Evolutionary conservation across 2,113 vertebrate species (phyloP).

Genomic region (Cichladusa arquata): DNA sequence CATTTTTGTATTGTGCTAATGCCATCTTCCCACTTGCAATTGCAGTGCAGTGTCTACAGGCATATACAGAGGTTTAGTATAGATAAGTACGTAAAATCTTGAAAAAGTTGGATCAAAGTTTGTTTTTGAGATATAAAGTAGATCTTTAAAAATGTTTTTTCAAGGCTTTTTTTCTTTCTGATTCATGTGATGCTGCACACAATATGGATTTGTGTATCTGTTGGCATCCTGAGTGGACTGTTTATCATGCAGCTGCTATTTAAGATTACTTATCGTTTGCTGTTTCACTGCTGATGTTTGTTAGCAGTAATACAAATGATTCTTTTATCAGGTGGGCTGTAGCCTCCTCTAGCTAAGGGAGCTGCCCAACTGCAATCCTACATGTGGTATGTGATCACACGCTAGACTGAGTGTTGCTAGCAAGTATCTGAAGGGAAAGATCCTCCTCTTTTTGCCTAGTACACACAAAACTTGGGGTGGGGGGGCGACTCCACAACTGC

Average conservation of each 20-base stretch:
- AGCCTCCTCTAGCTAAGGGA: neutral
- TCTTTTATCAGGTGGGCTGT: neutral
- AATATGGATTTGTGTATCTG: neutral
- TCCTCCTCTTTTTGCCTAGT: neutral
- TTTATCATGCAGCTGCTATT: neutral
- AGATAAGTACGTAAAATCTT: neutral
- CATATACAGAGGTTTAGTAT: neutral
- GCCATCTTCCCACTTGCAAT: neutral
- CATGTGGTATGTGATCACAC: neutral
- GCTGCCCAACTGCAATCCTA: neutral
- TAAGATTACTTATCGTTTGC: neutral
- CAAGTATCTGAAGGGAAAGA: neutral
- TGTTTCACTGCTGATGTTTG: neutral
- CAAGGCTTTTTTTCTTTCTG: neutral
- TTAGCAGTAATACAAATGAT: neutral
- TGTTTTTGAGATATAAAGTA: neutral
- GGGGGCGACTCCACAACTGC: neutral
- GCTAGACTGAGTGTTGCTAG: neutral
- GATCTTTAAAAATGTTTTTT: neutral
- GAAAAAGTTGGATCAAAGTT: neutral
- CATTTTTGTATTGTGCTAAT: neutral
- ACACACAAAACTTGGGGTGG: neutral
- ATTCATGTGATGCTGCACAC: neutral
- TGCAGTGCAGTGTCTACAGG: neutral
- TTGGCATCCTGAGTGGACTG: neutral